phyloP scores from a whole-genome alignment of 2,113 vertebrate genomes.

The Tachysurus fulvidraco region DNA sequence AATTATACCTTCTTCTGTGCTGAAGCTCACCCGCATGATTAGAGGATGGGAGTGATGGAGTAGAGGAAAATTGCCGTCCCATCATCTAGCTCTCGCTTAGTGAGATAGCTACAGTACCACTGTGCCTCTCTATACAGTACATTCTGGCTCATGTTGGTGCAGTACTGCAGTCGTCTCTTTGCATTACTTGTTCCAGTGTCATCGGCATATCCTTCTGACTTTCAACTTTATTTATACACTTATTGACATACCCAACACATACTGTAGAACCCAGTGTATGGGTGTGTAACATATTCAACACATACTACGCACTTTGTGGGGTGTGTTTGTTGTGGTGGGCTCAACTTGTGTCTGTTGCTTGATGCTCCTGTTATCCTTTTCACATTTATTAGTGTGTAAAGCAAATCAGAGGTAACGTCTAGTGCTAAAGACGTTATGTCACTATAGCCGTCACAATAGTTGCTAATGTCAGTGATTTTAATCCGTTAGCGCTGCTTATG shows the following conservation, averaged over 20 bases:
- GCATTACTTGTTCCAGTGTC: slow-evolving; percentile 66
- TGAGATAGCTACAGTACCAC: slow-evolving; percentile 42
- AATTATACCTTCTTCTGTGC: slow-evolving; percentile 59
- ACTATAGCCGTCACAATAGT: slow-evolving; percentile 6
- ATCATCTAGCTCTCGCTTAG: slow-evolving; percentile 50
- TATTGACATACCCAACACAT: background rate
- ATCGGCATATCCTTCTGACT: slow-evolving; percentile 40
- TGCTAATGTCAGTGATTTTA: slow-evolving; percentile 20
- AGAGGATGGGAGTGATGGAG: slow-evolving; percentile 41
- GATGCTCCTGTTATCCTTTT: background rate
- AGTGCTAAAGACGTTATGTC: background rate
- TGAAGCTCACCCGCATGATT: slow-evolving; percentile 32
- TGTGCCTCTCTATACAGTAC: slow-evolving; percentile 46
- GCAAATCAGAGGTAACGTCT: background rate
- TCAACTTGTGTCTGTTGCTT: background rate
- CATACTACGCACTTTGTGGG: no score
- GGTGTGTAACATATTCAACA: no score
- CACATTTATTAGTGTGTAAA: background rate
- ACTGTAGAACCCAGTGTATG: no score
- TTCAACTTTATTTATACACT: slow-evolving; percentile 17
- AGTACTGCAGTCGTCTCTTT: slow-evolving; percentile 76
- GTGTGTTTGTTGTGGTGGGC: background rate
- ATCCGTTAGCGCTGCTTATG: slow-evolving; percentile 41
- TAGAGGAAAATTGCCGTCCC: slow-evolving; percentile 52
- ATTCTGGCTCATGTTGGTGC: slow-evolving; percentile 70